Evolutionary conservation across 2,797 vertebrate genomes (phyloP), one percentile per base, ranked within the genome.

Genomic region (Falco biarmicus): DNA sequence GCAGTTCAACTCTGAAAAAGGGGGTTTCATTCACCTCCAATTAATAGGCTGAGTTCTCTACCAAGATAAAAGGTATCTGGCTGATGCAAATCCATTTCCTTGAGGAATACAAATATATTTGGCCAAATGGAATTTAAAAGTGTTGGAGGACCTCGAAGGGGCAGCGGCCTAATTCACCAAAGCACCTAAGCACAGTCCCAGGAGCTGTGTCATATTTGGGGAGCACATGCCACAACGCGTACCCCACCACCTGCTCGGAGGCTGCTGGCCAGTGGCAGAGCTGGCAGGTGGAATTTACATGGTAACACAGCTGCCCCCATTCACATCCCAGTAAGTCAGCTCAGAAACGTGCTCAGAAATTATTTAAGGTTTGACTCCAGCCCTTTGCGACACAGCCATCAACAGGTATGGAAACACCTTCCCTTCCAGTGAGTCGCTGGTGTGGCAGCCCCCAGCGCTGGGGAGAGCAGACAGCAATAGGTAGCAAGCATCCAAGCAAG

Each of bases 151-250:
- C n/a, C 63, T 70, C 48, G 18, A 59, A 80, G 11, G 21, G 31
- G 8, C 18, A 71, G 50, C 16, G 51, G 29, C 4, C 50, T 79
- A 54, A 29, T 16, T 76, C 53, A 76, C 50, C 11, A 51, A 84
- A 84, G 39, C 13, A 9, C 15, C 13, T 37, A 47, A 60, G 29
- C 31, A 43, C 25, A 70, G 15, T 5, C 15, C 4, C 4, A 11
- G 37, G 28, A 82, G 32, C 61, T 68, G 66, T 12, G 1, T 21
- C 25, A 57, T 21, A 9, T 78, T 43, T 71, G 57, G 28, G 71
- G 39, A 69, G 4, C 6, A n/a, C 3, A 2, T 57, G 37, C 12
- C 37, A 20, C 1, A 1, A 4, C 4, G 8, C 2, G 4, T 39
- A 69, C 3, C 24, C 37, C 66, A 39, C 5, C 14, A 32, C 32